phyloP scores from a whole-genome alignment of 2,888 invertebrate species.

The Drosophila putrida region DNA sequence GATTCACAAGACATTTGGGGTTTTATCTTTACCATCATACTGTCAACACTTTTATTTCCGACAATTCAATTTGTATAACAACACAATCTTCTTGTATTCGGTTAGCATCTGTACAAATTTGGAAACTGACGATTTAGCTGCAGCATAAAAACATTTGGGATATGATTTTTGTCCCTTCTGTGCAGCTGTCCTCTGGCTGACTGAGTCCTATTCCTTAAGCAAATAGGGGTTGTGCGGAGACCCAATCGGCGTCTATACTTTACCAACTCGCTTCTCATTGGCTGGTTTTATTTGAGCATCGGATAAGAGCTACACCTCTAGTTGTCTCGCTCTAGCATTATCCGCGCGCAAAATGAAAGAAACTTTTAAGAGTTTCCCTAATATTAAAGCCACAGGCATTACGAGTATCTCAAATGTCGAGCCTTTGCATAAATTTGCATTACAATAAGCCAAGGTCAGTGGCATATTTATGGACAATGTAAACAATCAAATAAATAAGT shows the following conservation, averaged over 20 bases:
- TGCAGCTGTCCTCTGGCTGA: slow-evolving; percentile 48
- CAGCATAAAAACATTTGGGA: slow-evolving; percentile 25
- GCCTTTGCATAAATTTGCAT: slow-evolving; percentile 65
- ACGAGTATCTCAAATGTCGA: slow-evolving; percentile 2
- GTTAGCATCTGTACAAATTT: slow-evolving; percentile 53
- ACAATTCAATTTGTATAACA: slow-evolving; percentile 34
- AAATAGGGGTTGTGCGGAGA: slow-evolving; percentile 51
- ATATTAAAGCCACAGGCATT: slow-evolving; percentile 33
- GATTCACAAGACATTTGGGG: neutral
- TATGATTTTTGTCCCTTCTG: slow-evolving; percentile 10
- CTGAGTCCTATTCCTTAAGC: neutral
- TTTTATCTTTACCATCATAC: slow-evolving; percentile 6
- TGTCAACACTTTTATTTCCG: slow-evolving; percentile 20
- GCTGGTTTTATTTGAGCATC: slow-evolving; percentile 36
- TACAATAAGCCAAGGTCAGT: slow-evolving; percentile 63
- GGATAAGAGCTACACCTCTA: slow-evolving; percentile 55
- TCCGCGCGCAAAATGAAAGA: slow-evolving; percentile 74
- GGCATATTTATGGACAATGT: slow-evolving; percentile 36
- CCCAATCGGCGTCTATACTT: slow-evolving; percentile 39
- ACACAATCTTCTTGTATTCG: slow-evolving; percentile 35
- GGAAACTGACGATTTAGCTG: slow-evolving; percentile 40
- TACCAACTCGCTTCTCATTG: slow-evolving; percentile 51
- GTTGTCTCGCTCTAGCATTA: slow-evolving; percentile 71
- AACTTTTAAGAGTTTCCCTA: slow-evolving; percentile 18
- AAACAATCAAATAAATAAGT: slow-evolving; percentile 27